Evolutionary conservation across 2,888 invertebrate genomes (phyloP), one percentile per base, ranked within the genome.

Genomic region (Nematopogon swammerdamellus): DNA sequence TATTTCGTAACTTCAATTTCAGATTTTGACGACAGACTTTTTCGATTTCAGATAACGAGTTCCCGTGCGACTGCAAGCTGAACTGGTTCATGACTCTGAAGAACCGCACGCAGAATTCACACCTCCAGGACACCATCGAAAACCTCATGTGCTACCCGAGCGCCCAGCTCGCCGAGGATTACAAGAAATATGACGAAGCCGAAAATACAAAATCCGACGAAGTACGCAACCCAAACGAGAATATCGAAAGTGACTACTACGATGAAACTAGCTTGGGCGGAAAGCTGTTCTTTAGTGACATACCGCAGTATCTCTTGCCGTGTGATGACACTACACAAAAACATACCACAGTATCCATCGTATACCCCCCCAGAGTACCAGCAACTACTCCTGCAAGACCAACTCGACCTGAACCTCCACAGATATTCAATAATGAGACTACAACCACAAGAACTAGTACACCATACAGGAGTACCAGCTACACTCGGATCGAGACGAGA

Each of bases 221-320:
- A 1, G 64, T 64, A 20, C 62, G 61, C 20, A 19, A 57, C 2
- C 17, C 59, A 58, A 52, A 56, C 42, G 8, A 60, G 51, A 64
- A 56, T 47, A 50, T 53, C 10, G 73, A 76, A 6, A 74, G 72
- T 36, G 79, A 79, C 58, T 77, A 75, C 52, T 79, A 79, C 36
- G 79, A 79, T 18, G 75, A 75, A 1, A 60, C 68, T 1, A 71
- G 74, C 55, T 56, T 77, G 0, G 68, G 72, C 47, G 79, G 77
- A n/a, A 73, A 69, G 52, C 56, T 79, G 2, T 79, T 79, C 54
- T 79, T 73, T 48, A 57, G 65, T 30, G 77, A 79, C 49, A 55
- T 77, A 20, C 69, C 73, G 57, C 65, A 65, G 45, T 53, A 76
- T 42, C 59, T 75, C 1, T 70, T 72, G 49, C 77, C 63, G 20